phyloP scores from a whole-genome alignment of 2,113 vertebrate species.

The Corynorhinus townsendii region DNA sequence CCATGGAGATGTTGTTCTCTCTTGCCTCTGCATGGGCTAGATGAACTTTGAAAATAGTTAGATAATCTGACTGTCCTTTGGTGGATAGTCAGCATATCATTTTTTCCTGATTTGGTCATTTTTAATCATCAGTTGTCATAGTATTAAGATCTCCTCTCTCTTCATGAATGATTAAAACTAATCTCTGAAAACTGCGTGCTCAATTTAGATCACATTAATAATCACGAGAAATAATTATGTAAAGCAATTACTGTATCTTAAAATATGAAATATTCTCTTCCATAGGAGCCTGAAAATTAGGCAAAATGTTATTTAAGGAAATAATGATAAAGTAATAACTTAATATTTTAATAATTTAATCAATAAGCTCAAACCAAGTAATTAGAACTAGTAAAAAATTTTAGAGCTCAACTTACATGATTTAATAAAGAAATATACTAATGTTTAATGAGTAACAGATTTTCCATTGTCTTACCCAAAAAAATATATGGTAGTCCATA shows the following conservation, averaged over 20 bases:
- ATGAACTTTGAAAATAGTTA: not conserved
- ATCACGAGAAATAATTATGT: not conserved
- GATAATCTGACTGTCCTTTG: not conserved
- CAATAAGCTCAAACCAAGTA: not conserved
- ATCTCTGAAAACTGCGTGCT: not conserved
- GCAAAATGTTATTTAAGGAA: not conserved
- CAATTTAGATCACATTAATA: not conserved
- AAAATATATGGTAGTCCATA: not conserved
- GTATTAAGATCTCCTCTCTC: not conserved
- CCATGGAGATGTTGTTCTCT: not conserved
- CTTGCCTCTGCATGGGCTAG: not conserved
- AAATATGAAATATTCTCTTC: not conserved
- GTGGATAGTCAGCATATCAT: not conserved
- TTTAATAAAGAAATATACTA: constrained; percentile 26
- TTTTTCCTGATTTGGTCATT: not conserved
- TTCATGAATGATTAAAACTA: not conserved
- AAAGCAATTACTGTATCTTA: not conserved
- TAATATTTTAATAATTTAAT: not conserved
- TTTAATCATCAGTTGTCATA: not conserved
- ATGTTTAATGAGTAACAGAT: not conserved
- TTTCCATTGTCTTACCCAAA: not conserved
- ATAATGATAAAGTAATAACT: not conserved
- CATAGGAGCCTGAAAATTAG: not conserved
- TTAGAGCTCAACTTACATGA: not conserved
- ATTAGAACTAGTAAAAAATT: not conserved